Base-by-base conservation (phyloP, 2,113 vertebrate species). In the Cichladusa arquata region DNA sequence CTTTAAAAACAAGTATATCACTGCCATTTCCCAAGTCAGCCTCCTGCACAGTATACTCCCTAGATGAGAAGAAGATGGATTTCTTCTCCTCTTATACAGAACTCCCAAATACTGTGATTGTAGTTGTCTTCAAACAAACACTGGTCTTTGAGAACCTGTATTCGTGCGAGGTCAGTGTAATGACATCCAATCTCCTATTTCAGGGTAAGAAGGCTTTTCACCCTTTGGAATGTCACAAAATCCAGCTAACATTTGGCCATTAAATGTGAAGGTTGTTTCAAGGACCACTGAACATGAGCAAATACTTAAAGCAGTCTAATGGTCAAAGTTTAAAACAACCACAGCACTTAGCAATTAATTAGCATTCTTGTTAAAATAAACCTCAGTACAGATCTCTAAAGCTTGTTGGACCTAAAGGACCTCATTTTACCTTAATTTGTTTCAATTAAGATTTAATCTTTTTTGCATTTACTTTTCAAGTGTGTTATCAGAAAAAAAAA, bases 41-140 rank as follows among this genome's bases (percentile, higher is more conserved):
- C 12, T 47, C 38, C 24, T 5, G 5, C 51, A 62, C 9, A 54
- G 3, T 25, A 5, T 20, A 19, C 0, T 7, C 11, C 12, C 17
- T 24, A 60, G 44, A 44, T 67, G 24, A 25, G 29, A 57, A 65
- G 64, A 31, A 91, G 6, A 11, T 5, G 1, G 7, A 62, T 74
- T 92, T 74, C 31, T 84, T 81, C 48, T 61, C 45, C 19, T 42
- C 12, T 50, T 23, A 57, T 4, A 23, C 15, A 88, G 51, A 84
- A 25, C 12, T 78, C 26, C 38, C 42, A 84, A 66, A 76, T 29
- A 23, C 26, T 38, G 8, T 33, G 8, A 20, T 23, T 88, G 20
- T 18, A 47, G 25, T 0, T 80, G 4, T 67, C 65, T 50, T 66
- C 47, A 88, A 78, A 25, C 9, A 69, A 71, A 44, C 9, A 3